A percentile compares a stretch with the other conserved stretches of the same genome.
Conservation (phyloP, 2,113 vertebrate genomes). For the Oncorhynchus keta region DNA sequence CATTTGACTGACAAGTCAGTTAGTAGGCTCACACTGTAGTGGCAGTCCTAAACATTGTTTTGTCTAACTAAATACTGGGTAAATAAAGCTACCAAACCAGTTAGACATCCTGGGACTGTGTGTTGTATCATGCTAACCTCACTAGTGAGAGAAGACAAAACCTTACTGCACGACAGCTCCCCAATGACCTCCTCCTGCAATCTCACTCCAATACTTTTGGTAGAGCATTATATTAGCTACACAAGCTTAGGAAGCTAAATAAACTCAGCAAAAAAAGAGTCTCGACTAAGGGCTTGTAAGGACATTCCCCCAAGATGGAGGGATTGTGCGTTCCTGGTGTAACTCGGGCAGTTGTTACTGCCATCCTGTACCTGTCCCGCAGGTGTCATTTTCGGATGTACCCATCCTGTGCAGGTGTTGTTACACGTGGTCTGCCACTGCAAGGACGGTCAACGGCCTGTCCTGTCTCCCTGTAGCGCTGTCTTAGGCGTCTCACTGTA, state of each 20-base stretch:
- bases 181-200: slow-evolving; percentile 50
- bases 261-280: no score
- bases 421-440: no score
- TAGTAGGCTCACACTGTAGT: slow-evolving; percentile 28
- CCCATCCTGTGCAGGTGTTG: no score
- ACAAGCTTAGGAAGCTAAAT: slow-evolving; percentile 19
- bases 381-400: no score
- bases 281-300: no score
- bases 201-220: slow-evolving; percentile 13
- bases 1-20: slow-evolving; percentile 37
- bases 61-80: slow-evolving; percentile 36
- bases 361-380: no score
- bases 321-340: no score
- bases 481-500: no score
- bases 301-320: no score
- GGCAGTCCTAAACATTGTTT: slow-evolving; percentile 23
- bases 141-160: slow-evolving; percentile 45
- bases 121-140: slow-evolving; percentile 26
- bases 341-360: no score
- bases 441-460: no score
- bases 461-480: no score
- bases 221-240: not conserved
- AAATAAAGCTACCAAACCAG: slow-evolving; percentile 46
- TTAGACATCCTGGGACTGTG: slow-evolving; percentile 34
- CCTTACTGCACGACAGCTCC: slow-evolving; percentile 35